These are phyloP conservation scores for Campylomormyrus tamandua DNA, from an alignment of 2,113 vertebrate genomes.

Conservation along the genomic window DNA sequence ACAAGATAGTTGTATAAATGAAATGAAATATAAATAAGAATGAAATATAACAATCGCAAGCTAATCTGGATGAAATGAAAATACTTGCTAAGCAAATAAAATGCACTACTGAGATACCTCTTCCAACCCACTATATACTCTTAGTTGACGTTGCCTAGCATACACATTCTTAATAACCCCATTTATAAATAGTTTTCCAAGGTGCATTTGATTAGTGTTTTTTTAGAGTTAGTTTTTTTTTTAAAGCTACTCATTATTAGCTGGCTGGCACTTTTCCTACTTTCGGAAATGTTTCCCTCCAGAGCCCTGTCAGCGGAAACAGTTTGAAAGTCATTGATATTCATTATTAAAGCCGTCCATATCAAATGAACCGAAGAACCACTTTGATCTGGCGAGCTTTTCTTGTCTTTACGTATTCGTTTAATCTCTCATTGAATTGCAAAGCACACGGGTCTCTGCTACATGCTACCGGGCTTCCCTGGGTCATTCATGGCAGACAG, in stretches of 20 bases:
- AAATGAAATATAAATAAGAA: not conserved
- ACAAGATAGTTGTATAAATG: not conserved
- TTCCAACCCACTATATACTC: not conserved
- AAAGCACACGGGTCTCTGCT: not conserved
- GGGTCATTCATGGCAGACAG: not conserved
- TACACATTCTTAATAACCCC: not conserved
- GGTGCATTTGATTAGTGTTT: not conserved
- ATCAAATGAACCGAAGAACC: not conserved
- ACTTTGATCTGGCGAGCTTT: constrained; percentile 21
- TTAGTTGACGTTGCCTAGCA: not conserved
- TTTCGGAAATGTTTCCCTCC: not conserved
- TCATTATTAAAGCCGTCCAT: constrained; percentile 14
- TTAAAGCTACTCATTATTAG: not conserved
- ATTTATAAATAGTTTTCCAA: not conserved
- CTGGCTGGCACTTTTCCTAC: not conserved
- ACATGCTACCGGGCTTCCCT: not conserved
- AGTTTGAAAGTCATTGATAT: not conserved
- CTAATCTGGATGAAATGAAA: not conserved
- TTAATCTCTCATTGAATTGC: constrained; percentile 25
- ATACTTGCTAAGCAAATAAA: not conserved
- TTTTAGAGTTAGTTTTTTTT: not conserved
- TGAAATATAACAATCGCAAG: not conserved
- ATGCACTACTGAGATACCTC: not conserved
- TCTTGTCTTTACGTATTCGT: constrained; percentile 17
- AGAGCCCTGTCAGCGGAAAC: not conserved